Percentiles rank a stretch among this genome's conserved stretches.
phyloP scores from a whole-genome alignment of 2,113 vertebrate species.

The Prietella phreatophila region DNA sequence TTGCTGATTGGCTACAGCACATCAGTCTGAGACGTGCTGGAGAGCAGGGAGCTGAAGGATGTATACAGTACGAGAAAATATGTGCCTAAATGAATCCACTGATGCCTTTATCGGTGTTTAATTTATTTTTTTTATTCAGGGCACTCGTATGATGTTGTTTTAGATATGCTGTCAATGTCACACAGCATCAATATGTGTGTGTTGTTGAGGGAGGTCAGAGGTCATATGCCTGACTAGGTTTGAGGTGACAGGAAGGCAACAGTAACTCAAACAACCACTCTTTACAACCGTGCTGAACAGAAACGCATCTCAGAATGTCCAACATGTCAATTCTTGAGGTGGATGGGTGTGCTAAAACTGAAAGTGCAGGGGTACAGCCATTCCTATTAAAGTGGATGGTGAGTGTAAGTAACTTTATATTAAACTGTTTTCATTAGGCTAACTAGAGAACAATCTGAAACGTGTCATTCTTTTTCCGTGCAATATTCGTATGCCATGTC shows the following conservation, averaged over 20 bases:
- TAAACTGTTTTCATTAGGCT: neutral
- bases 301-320: neutral
- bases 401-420: neutral
- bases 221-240: neutral
- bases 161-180: neutral
- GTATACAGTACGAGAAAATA: neutral
- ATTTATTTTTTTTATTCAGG: too few species aligned
- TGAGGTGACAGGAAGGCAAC: neutral
- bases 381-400: neutral
- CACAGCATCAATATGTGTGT: neutral
- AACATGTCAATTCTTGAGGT: neutral
- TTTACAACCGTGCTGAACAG: neutral
- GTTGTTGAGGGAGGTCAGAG: neutral
- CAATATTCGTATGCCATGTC: neutral
- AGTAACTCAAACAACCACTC: neutral
- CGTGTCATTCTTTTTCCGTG: neutral
- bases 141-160: neutral
- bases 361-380: neutral
- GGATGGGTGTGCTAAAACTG: neutral
- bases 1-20: neutral
- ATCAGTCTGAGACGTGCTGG: neutral
- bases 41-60: neutral
- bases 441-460: neutral
- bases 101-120: neutral
- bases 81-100: neutral